Evolutionary conservation across 2,888 invertebrate species (phyloP).

Genomic region (Andrena flavipes): DNA sequence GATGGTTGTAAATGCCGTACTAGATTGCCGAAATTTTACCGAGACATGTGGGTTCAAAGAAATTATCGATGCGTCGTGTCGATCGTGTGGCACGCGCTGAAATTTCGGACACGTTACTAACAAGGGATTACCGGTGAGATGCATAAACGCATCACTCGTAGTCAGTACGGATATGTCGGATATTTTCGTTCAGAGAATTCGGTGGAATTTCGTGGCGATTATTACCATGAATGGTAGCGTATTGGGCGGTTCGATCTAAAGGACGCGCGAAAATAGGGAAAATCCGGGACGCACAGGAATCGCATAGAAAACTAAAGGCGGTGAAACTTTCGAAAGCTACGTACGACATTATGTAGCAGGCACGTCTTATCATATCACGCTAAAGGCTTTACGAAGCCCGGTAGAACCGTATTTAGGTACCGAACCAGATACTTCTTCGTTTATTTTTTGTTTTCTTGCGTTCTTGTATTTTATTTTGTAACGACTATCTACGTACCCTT

Average conservation of each 20-base stretch:
- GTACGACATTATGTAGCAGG: slow-evolving; percentile 83
- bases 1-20: slow-evolving; percentile 53
- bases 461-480: slow-evolving; percentile 43
- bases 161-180: slow-evolving; percentile 22
- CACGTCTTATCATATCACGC: slow-evolving; percentile 84
- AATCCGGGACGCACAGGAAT: slow-evolving; percentile 64
- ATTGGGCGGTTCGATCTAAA: slow-evolving; percentile 39
- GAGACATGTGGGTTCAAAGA: background rate
- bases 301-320: slow-evolving; percentile 81
- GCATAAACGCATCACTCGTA: background rate
- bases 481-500: slow-evolving; percentile 65
- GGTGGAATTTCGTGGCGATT: slow-evolving; percentile 45
- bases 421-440: slow-evolving; percentile 60
- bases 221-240: slow-evolving; percentile 50
- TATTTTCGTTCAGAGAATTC: background rate
- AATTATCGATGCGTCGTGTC: background rate
- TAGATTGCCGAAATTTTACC: slow-evolving; percentile 25
- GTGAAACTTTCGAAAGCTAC: slow-evolving; percentile 73
- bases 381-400: slow-evolving; percentile 77
- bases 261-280: slow-evolving; percentile 64
- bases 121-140: background rate
- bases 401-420: slow-evolving; percentile 74
- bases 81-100: background rate
- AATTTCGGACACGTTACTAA: background rate
- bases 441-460: slow-evolving; percentile 38